Evolutionary conservation across 2,113 vertebrate genomes (phyloP).

Genomic region (Ia io): DNA sequence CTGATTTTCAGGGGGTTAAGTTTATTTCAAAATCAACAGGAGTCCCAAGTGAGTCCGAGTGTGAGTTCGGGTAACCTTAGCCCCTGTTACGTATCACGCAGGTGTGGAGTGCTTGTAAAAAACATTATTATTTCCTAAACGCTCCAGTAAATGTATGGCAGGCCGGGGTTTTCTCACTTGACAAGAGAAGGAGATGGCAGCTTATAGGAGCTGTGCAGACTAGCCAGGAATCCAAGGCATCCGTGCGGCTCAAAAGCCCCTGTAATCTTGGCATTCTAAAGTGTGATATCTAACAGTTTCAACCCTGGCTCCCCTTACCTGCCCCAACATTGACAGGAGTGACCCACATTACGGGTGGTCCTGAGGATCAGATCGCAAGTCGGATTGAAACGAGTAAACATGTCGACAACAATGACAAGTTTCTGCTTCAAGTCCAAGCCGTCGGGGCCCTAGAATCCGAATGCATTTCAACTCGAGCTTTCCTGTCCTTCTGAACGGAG

Average conservation of each 20-base stretch:
- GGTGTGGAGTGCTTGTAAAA: neutral
- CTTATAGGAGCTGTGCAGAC: neutral
- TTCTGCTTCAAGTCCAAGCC: neutral
- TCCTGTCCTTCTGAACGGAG: neutral
- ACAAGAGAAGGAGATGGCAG: neutral
- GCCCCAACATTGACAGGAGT: neutral
- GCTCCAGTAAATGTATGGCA: neutral
- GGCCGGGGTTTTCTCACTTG: neutral
- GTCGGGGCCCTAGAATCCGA: neutral
- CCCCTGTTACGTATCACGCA: neutral
- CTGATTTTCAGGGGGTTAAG: neutral
- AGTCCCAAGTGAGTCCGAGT: neutral
- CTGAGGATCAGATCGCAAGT: neutral
- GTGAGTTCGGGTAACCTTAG: neutral
- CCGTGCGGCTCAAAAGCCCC: too few species aligned
- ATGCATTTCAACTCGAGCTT: neutral
- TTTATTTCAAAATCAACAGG: slow-evolving; percentile 15
- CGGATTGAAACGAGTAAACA: neutral
- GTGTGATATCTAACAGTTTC: neutral
- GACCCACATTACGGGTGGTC: neutral
- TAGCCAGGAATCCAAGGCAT: neutral
- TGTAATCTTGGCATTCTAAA: neutral
- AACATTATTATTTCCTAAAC: neutral
- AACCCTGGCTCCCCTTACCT: neutral
- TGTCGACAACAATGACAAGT: neutral